Evolutionary conservation across 2,888 invertebrate species (phyloP).

Genomic region (Lampropteryx suffumata): DNA sequence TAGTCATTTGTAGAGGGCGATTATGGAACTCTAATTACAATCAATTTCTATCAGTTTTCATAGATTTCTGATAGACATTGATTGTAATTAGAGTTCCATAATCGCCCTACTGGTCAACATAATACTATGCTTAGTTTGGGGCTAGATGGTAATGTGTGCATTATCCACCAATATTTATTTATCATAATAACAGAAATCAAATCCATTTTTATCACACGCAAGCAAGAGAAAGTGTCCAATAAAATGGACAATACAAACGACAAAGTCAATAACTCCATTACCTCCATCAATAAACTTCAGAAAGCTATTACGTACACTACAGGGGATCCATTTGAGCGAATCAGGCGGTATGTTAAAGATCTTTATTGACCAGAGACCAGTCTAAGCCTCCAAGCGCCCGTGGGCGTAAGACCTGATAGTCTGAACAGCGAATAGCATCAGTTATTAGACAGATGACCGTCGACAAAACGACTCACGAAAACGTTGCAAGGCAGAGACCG

Average conservation of each 20-base stretch:
- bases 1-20: too few species aligned
- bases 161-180: too few species aligned
- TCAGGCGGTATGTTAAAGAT: constrained; percentile 33
- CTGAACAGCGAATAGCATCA: constrained; percentile 6
- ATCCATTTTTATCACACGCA: not conserved
- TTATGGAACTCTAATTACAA: too few species aligned
- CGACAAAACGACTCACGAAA: constrained; percentile 4
- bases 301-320: constrained; percentile 30
- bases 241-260: constrained; percentile 14
- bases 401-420: constrained; percentile 44
- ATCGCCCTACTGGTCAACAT: too few species aligned
- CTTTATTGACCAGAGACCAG: constrained; percentile 40
- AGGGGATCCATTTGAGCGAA: constrained; percentile 32
- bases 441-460: constrained; percentile 6
- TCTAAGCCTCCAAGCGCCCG: constrained; percentile 34
- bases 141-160: too few species aligned
- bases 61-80: too few species aligned
- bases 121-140: too few species aligned
- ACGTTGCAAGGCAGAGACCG: not conserved
- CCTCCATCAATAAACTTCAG: constrained; percentile 29
- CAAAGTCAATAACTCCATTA: constrained; percentile 26
- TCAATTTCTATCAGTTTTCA: too few species aligned
- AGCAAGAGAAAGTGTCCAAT: constrained; percentile 20
- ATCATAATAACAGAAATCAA: not conserved
- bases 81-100: too few species aligned